A percentile compares a stretch with the other conserved stretches of the same genome.
phyloP scores from a whole-genome alignment of 2,888 invertebrate genomes.

The Nemapogon koenigi region DNA sequence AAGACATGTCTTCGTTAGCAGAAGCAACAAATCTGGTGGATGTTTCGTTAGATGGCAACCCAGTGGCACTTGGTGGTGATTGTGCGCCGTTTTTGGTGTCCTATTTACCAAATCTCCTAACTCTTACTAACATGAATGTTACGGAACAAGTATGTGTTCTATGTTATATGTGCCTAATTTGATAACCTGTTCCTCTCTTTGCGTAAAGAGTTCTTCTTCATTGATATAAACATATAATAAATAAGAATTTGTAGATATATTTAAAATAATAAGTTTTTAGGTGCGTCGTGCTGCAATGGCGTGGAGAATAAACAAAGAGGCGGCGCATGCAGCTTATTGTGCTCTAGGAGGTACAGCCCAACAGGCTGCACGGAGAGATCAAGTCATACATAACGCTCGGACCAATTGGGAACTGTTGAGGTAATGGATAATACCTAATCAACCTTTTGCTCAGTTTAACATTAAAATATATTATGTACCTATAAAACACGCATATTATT shows the following conservation, averaged over 20 bases:
- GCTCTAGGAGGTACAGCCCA: constrained; percentile 64
- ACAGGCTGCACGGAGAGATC: constrained; percentile 74
- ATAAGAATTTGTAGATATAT: neutral
- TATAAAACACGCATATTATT: neutral
- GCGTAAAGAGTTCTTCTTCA: neutral
- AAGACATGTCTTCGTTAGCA: constrained; percentile 84
- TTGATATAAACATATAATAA: neutral
- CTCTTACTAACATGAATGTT: constrained; percentile 79
- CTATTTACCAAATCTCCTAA: constrained; percentile 75
- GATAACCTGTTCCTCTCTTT: neutral
- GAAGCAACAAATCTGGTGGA: constrained; percentile 80
- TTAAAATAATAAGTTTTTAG: constrained; percentile 21
- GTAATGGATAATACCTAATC: constrained; percentile 20
- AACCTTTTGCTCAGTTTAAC: neutral
- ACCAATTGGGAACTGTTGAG: constrained; percentile 85
- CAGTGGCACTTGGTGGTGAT: constrained; percentile 80
- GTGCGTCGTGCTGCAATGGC: constrained; percentile 79
- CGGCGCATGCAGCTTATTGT: constrained; percentile 70
- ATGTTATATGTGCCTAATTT: neutral
- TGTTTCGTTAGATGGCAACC: constrained; percentile 87
- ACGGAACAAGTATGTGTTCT: constrained; percentile 68
- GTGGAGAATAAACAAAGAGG: constrained; percentile 81
- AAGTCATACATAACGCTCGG: constrained; percentile 83
- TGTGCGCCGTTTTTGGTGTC: constrained; percentile 84
- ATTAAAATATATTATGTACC: no score